A percentile compares a stretch with the other conserved stretches of the same genome.
phyloP scores from a whole-genome alignment of 2,797 vertebrate genomes.

The Cyclura pinguis region DNA sequence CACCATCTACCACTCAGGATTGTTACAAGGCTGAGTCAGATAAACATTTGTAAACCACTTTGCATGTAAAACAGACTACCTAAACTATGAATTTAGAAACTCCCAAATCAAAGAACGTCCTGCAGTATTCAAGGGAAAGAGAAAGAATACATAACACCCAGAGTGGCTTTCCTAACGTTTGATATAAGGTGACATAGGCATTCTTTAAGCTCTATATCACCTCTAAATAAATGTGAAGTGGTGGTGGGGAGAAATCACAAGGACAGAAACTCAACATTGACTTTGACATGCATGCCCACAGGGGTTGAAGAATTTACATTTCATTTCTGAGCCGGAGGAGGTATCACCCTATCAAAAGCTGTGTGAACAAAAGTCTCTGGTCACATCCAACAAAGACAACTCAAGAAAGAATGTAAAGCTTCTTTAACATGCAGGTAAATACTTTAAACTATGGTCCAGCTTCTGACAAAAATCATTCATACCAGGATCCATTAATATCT shows the following conservation, averaged over 20 bases:
- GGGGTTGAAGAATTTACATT: conserved; percentile 61
- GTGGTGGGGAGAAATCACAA: conserved; percentile 12
- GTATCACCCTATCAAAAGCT: conserved; percentile 72
- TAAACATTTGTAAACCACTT: conserved; percentile 5
- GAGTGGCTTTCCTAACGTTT: conserved; percentile 19
- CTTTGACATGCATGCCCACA: conserved; percentile 63
- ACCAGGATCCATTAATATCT: background rate
- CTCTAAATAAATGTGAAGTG: conserved; percentile 57
- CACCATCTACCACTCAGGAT: background rate
- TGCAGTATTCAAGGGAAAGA: background rate
- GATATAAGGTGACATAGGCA: conserved; percentile 41
- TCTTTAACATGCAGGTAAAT: background rate
- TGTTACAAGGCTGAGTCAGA: background rate
- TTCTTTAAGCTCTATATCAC: conserved; percentile 45
- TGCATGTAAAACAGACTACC: background rate
- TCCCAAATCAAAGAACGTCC: background rate
- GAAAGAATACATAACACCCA: conserved; percentile 31
- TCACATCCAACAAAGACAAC: conserved; percentile 42
- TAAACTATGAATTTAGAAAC: background rate
- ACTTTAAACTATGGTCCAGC: background rate
- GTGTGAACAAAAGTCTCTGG: conserved; percentile 51
- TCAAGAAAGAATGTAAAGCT: conserved; percentile 56
- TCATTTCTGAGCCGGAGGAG: conserved; percentile 62
- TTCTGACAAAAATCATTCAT: background rate
- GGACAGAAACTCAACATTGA: conserved; percentile 70